Percentiles rank a stretch among this genome's conserved stretches.
phyloP scores from a whole-genome alignment of 2,888 invertebrate species.

The Anarsia innoxiella region DNA sequence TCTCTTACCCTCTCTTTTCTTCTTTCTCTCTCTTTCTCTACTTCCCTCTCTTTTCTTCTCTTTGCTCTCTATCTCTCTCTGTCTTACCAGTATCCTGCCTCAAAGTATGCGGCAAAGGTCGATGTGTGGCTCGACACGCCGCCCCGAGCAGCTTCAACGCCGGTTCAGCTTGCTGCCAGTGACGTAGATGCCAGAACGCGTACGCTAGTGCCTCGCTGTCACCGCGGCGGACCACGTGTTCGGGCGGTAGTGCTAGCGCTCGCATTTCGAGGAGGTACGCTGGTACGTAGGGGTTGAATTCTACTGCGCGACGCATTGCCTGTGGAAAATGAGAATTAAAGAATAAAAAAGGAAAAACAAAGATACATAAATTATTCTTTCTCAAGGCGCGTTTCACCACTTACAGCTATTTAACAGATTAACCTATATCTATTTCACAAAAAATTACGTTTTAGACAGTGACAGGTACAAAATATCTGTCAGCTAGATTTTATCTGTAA shows the following conservation, averaged over 20 bases:
- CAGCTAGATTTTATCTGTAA: no score
- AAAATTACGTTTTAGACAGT: no score
- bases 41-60: background rate
- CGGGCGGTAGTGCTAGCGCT: constrained; percentile 95
- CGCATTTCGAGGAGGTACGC: constrained; percentile 97
- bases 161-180: constrained; percentile 98
- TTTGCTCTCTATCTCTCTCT: background rate
- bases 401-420: no score
- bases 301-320: constrained; percentile 88
- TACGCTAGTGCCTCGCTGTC: constrained; percentile 98
- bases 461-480: no score
- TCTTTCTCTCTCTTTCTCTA: background rate
- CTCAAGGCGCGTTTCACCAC: no score
- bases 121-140: constrained; percentile 87
- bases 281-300: constrained; percentile 98
- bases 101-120: constrained; percentile 76
- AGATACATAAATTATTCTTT: no score
- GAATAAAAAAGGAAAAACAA: no score
- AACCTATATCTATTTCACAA: no score
- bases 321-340: no score
- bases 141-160: constrained; percentile 93
- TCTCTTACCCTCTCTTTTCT: background rate
- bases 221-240: constrained; percentile 96
- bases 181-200: constrained; percentile 95
- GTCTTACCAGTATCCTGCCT: constrained; percentile 1